Base-by-base conservation (phyloP, 2,797 vertebrate species). In the Paedocypris micromegethes region DNA sequence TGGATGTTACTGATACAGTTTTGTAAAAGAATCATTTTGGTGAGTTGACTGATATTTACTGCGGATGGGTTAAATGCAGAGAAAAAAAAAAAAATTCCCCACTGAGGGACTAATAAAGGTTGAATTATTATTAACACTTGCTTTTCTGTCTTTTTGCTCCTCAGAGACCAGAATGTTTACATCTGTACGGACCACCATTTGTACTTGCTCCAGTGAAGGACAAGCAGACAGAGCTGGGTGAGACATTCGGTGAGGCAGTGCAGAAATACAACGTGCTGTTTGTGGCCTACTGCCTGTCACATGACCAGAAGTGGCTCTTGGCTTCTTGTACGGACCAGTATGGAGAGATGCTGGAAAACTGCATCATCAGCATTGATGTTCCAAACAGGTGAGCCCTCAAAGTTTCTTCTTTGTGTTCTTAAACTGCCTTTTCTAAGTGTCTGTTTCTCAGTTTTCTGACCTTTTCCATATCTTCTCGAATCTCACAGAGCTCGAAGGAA, bases 211-310 rank as follows among this genome's bases (percentile, higher is more conserved):
- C 97, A 1, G 92, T 95, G 7, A 99, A 97, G 81, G 97, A 99
- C 88, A 98, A 98, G 84, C 96, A 98, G 75, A 95, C 95, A 3
- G 96, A 98, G 79, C 90, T 96, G 43, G 96, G 94, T 70, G 97
- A 99, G 85, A 96, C 94, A 0, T 98, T 98, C 76, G 97, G 95
- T 60, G 97, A 99, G 84, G 95, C 95, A 4, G 91, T 94, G 8
- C 97, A 99, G 83, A 98, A 98, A 79, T 98, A 98, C 70, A 98
- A 98, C 4, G 93, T 99, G 73, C 92, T 99, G 74, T 99, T 99
- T 65, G 94, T 99, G 41, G 95, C 94, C 59, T 99, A 99, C 87
- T 99, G 97, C 84, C 87, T 98, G 73, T 98, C 97, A 73, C 97
- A 98, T 4, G 97, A 99, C 88, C 96, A 98, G 83, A 92, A 93